Conservation (phyloP, 2,113 vertebrate species). For the Otolemur garnettii region DNA sequence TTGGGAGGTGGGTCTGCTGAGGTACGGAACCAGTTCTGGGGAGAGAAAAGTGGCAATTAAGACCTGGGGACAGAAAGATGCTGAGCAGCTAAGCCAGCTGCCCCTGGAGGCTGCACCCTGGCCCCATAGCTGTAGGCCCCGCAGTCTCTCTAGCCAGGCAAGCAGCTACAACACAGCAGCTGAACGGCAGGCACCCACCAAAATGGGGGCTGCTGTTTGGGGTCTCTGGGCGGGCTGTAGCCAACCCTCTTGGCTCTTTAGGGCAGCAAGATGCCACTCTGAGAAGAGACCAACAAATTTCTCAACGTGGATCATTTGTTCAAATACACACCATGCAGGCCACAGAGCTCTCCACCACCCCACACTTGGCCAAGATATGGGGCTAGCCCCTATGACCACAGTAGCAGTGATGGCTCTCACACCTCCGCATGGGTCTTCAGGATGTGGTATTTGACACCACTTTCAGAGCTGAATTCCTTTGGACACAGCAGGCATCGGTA, state of each 20-base stretch:
- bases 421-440: conserved; percentile 98
- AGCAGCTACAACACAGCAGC: neutral
- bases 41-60: neutral
- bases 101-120: neutral
- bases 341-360: neutral
- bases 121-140: neutral
- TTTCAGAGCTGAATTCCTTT: conserved; percentile 98
- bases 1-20: conserved; percentile 89
- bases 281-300: neutral
- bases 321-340: no score
- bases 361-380: fast-evolving
- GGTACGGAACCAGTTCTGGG: conserved; percentile 98
- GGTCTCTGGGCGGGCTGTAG: neutral
- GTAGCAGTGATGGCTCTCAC: neutral
- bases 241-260: no score
- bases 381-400: neutral
- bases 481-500: conserved; percentile 97
- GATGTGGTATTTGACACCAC: conserved; percentile 99
- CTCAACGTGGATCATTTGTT: neutral
- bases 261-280: neutral
- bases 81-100: neutral
- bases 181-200: no score
- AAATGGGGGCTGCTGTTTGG: neutral
- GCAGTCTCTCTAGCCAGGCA: no score
- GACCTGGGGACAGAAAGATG: fast-evolving